Evolutionary conservation across 2,888 invertebrate species (phyloP), one percentile per base, ranked within the genome.

Genomic region (Autographa gamma): DNA sequence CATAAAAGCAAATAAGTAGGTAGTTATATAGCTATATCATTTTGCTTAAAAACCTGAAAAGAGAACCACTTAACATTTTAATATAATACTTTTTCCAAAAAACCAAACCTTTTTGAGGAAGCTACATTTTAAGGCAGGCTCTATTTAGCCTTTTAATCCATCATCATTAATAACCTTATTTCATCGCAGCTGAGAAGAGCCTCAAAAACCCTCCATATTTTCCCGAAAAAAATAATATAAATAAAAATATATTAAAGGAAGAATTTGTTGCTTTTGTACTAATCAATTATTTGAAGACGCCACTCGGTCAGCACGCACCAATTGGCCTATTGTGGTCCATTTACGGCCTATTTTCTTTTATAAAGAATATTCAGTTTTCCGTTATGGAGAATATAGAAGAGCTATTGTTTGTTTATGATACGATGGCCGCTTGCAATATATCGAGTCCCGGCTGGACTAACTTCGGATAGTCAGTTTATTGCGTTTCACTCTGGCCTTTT

Each of bases 251-350:
- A 41, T 41, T 11, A 41, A 13, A 41, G 13, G 13, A 41, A 41
- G 3, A 25, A 25, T 25, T 25, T 25, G 34, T 8, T 11, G 11
- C 38, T 11, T 38, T 11, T 11, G 2, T 38, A 38, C 16, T 48
- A n/a, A 43, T 16, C 48, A 48, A 43, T 48, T 48, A 48, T n/a
- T 48, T n/a, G 48, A n/a, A 48, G 80, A 54, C 58, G 19, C 38
- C 60, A 48, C 52, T 72, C 72, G 56, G 65, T 41, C 32, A 52
- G 32, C 19, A 48, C 77, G 59, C 65, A 32, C 58, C 77, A 59
- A 48, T 66, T 76, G 58, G 4, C 16, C 38, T 31, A 60, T 77
- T 77, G 73, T 80, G 34, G 59, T 58, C n/a, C 41, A n/a, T 41
- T 41, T 63, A 32, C 19, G 34, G 62, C 65, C 76, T 64, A 56